These are phyloP conservation scores for Parnassius orleans DNA, from an alignment of 2,888 invertebrate species.

Conservation along the genomic window DNA sequence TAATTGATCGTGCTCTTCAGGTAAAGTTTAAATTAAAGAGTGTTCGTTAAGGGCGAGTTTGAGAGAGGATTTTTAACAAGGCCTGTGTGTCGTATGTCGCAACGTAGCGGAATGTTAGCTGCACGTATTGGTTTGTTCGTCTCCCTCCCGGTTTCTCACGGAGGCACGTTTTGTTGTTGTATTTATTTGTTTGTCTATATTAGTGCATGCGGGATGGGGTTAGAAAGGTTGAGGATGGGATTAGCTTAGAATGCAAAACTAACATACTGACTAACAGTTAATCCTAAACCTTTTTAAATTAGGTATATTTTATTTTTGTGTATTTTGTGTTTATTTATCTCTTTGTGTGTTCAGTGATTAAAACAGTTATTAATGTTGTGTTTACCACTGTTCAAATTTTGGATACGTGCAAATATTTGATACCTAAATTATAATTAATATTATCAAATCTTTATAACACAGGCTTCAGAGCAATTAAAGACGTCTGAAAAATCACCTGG, in stretches of 20 bases:
- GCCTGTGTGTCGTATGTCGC: slow-evolving; percentile 67
- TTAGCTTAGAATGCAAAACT: slow-evolving; percentile 44
- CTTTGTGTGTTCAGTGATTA: slow-evolving; percentile 32
- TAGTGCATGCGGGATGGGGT: slow-evolving; percentile 54
- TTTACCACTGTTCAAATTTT: slow-evolving; percentile 15
- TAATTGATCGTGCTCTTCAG: background rate
- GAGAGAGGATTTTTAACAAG: slow-evolving; percentile 24
- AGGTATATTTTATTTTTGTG: slow-evolving; percentile 33
- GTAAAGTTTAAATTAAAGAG: background rate
- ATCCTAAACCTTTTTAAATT: slow-evolving; percentile 39
- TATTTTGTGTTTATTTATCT: slow-evolving; percentile 38
- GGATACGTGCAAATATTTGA: background rate
- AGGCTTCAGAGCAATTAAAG: slow-evolving; percentile 79
- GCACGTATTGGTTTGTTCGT: slow-evolving; percentile 69
- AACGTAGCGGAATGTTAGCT: slow-evolving; percentile 72
- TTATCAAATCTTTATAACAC: slow-evolving; percentile 25
- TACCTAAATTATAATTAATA: slow-evolving; percentile 5
- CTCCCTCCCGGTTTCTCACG: slow-evolving; percentile 43
- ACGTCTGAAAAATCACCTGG: slow-evolving; percentile 43
- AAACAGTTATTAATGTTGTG: slow-evolving; percentile 34
- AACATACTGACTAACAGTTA: slow-evolving; percentile 56
- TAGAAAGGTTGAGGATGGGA: slow-evolving; percentile 37
- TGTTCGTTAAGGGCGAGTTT: slow-evolving; percentile 3
- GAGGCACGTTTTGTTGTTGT: slow-evolving; percentile 40
- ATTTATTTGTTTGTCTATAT: slow-evolving; percentile 38